Percentiles rank a stretch among this genome's conserved stretches.
Evolutionary conservation across 1,140 invertebrate species (phyloP).

Genomic region (Scaptomyza pallida): DNA sequence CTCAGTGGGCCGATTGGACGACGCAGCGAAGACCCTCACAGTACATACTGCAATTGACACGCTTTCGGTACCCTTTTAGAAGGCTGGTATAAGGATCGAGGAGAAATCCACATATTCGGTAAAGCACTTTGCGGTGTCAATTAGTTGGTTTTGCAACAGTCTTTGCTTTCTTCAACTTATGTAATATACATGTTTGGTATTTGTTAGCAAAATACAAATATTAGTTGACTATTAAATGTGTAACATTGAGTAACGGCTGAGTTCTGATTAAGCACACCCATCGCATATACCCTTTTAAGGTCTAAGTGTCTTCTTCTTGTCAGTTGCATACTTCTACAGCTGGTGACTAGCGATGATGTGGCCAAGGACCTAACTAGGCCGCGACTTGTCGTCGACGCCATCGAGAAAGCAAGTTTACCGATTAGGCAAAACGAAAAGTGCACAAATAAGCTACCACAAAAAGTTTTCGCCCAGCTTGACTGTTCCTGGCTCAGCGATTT

Average conservation of each 20-base stretch:
- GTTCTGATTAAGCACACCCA: not conserved
- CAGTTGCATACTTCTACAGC: too few species aligned
- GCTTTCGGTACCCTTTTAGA: slow-evolving; percentile 11
- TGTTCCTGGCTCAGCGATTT: slow-evolving; percentile 27
- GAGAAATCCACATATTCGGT: not conserved
- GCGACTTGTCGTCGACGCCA: slow-evolving; percentile 52
- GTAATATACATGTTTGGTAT: slow-evolving; percentile 37
- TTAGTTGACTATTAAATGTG: slow-evolving; percentile 28
- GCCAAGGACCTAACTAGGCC: not conserved
- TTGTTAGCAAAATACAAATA: too few species aligned
- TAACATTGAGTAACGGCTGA: not conserved
- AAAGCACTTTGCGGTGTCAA: slow-evolving; percentile 39
- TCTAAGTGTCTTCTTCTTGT: too few species aligned
- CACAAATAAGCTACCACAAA: slow-evolving; percentile 32
- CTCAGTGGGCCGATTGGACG: not conserved
- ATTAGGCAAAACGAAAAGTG: slow-evolving; percentile 58
- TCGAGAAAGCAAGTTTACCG: slow-evolving; percentile 54
- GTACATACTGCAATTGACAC: slow-evolving; percentile 41
- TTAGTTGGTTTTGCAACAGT: slow-evolving; percentile 59
- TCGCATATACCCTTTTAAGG: too few species aligned
- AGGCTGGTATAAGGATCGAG: slow-evolving; percentile 5
- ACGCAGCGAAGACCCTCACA: not conserved
- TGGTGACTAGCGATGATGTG: too few species aligned
- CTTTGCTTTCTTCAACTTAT: slow-evolving; percentile 41
- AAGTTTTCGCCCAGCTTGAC: slow-evolving; percentile 2